These are phyloP conservation scores for Rhopilema esculentum DNA, from an alignment of 30 jellyfish, hydroid and myxozoan genomes.

Conservation along the genomic window DNA sequence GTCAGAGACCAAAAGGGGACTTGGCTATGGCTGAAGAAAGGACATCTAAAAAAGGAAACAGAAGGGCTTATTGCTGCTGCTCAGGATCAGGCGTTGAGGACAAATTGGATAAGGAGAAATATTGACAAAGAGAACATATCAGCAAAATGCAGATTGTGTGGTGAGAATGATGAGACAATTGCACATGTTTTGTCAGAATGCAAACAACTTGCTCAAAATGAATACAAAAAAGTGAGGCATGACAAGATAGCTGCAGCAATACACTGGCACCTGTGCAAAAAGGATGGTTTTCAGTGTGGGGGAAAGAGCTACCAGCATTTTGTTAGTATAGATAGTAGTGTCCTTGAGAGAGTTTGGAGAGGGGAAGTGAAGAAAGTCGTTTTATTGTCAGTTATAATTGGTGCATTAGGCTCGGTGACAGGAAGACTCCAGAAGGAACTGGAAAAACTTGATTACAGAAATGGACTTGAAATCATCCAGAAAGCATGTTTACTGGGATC, in stretches of 20 bases:
- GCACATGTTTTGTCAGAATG: conserved; percentile 30
- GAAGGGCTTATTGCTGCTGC: not conserved
- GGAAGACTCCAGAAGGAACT: no score
- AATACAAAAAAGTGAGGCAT: conserved; percentile 4
- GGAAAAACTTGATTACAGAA: no score
- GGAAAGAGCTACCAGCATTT: no score
- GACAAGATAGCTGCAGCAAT: conserved; percentile 12
- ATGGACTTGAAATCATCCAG: no score
- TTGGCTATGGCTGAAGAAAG: conserved; percentile 1
- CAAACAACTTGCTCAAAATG: conserved; percentile 29
- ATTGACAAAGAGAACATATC: conserved; percentile 22
- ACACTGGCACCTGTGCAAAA: not conserved
- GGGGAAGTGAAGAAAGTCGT: no score
- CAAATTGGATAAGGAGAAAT: not conserved
- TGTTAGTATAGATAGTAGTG: no score
- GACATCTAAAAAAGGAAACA: not conserved
- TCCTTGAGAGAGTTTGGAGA: no score
- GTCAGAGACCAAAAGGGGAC: not conserved
- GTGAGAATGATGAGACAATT: conserved; percentile 19
- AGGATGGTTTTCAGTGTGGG: conserved; percentile 7
- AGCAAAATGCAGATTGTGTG: conserved; percentile 38
- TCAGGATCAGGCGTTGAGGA: not conserved
- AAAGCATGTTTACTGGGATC: no score
- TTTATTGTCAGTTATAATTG: no score
- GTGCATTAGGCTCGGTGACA: no score